These are phyloP conservation scores for Pocillopora grandis DNA, from an alignment of 92 coral and sea anemone species.

Conservation along the genomic window DNA sequence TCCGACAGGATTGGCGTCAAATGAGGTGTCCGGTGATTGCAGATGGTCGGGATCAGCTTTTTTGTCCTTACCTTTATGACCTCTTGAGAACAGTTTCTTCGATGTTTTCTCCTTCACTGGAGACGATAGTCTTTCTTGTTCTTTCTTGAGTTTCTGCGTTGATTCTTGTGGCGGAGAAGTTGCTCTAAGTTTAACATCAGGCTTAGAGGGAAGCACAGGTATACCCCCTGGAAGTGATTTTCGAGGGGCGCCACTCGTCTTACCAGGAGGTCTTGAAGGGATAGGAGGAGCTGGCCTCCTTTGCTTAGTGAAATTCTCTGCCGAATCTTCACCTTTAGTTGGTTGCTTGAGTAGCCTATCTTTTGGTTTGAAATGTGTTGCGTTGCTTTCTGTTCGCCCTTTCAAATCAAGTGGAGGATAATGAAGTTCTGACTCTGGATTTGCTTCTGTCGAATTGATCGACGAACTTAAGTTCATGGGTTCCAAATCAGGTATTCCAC, in stretches of 20 bases:
- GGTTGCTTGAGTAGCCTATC: conserved; percentile 2
- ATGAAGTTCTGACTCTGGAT: neutral
- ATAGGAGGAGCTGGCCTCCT: conserved; percentile 48
- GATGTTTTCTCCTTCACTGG: conserved; percentile 14
- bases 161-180: conserved; percentile 5
- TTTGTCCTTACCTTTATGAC: conserved; percentile 25
- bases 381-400: neutral
- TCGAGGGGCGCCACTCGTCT: neutral
- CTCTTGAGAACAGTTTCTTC: conserved; percentile 27
- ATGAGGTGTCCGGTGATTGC: conserved; percentile 26
- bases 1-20: conserved; percentile 8
- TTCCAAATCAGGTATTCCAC: neutral
- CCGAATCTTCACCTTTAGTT: conserved; percentile 1
- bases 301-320: conserved; percentile 3
- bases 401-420: neutral
- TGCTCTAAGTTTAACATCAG: conserved; percentile 18
- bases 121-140: neutral
- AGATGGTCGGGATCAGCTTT: conserved; percentile 21
- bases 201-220: conserved; percentile 29
- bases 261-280: conserved; percentile 9
- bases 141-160: conserved; percentile 18
- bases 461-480: neutral
- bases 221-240: conserved; percentile 23
- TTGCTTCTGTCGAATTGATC: neutral
- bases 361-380: neutral